Evolutionary conservation across 2,888 invertebrate species (phyloP), one percentile per base, ranked within the genome.

Genomic region (Entomobrya multifasciata): DNA sequence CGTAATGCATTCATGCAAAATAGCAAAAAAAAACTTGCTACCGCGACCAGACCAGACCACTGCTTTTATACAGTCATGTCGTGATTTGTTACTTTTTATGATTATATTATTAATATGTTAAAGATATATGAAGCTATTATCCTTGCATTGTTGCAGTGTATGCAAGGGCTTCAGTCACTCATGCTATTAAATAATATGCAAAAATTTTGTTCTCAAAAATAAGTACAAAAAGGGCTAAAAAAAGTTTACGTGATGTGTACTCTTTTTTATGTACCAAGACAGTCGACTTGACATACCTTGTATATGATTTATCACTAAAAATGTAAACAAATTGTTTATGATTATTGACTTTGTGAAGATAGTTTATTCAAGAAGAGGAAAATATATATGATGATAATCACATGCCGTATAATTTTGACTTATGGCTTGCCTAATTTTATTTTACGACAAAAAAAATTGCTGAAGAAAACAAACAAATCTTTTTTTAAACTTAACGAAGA

Each of bases 1-100:
- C 2, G n/a, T 27, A 62, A 27, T 65, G 65, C 36, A 36, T 30
- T 30, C 65, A 65, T 36, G 65, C n/a, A 65, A 62, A 65, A 57
- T 57, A 65, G 25, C 20, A 52, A 52, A 57, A 65, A 41, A 36
- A 17, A 65, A 36, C 17, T 17, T 36, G 36, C 65, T 65, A 65
- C 65, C 65, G 65, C 65, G 36, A 36, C 65, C 30, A n/a, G 36
- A 3, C n/a, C 65, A 36, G 8, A 4, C 8, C 8, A 8, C 36
- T 36, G 36, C 36, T 22, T 6, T 13, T 57, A 20, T 22, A 15
- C 1, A n/a, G n/a, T 60, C n/a, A 10, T 65, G 36, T 65, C 65
- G 65, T 65, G 65, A 65, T 65, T 65, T 65, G 36, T 65, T 65
- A 36, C 17, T 6, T 5, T 10, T 41, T 41, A 36, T 65, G 0